Evolutionary conservation across 2,888 invertebrate species (phyloP).

Genomic region (Troilus luridus): DNA sequence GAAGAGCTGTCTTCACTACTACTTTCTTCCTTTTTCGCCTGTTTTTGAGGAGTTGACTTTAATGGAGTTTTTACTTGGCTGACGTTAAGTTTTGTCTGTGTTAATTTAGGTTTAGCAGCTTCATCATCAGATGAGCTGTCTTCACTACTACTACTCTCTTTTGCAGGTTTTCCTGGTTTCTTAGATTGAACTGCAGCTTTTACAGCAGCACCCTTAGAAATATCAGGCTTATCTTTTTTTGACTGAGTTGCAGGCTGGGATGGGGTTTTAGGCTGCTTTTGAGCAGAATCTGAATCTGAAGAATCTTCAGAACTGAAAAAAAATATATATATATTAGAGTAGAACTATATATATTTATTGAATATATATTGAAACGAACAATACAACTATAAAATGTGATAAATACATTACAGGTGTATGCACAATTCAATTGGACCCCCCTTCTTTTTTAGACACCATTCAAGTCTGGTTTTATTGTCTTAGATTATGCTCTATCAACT

Average conservation of each 20-base stretch:
- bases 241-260: background rate
- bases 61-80: conserved; percentile 25
- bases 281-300: conserved; percentile 37
- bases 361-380: background rate
- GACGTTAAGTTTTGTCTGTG: background rate
- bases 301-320: conserved; percentile 56
- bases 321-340: background rate
- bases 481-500: too few relatives aligned
- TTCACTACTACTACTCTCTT: conserved; percentile 2
- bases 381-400: background rate
- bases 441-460: too few relatives aligned
- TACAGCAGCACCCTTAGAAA: background rate
- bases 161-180: background rate
- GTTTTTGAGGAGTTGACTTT: background rate
- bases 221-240: background rate
- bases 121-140: conserved; percentile 58
- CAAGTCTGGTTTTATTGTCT: too few relatives aligned
- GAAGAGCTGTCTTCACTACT: conserved; percentile 52
- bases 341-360: background rate
- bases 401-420: too few relatives aligned
- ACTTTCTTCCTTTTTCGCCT: conserved; percentile 38
- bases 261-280: conserved; percentile 46
- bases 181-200: background rate
- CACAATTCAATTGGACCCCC: too few relatives aligned
- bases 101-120: conserved; percentile 23